Conservation (phyloP, 92 coral and sea anemone genomes). For the Porites rus region DNA sequence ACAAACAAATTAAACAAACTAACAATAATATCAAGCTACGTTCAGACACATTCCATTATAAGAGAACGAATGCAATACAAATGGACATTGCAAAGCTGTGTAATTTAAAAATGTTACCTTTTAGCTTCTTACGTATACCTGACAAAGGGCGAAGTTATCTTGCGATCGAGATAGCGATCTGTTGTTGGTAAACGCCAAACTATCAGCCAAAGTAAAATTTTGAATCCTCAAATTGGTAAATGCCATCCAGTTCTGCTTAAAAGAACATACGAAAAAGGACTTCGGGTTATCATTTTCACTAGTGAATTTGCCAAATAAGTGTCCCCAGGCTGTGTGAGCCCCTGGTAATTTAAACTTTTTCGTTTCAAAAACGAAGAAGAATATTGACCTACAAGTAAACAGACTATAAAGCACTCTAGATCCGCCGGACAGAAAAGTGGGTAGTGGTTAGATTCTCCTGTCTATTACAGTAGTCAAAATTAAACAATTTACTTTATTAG, state of each 20-base stretch:
- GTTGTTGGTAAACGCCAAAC: not conserved
- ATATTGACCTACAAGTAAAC: too few species aligned
- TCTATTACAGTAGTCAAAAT: too few species aligned
- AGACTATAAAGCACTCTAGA: too few species aligned
- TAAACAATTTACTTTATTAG: too few species aligned
- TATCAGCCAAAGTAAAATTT: not conserved
- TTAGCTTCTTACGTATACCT: not conserved
- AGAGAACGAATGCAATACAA: not conserved
- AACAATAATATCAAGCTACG: too few species aligned
- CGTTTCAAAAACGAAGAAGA: too few species aligned
- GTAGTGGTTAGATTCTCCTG: too few species aligned
- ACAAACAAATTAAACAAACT: too few species aligned
- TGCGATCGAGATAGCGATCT: not conserved
- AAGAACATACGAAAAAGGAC: not conserved
- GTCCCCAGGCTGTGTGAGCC: not conserved
- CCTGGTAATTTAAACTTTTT: too few species aligned
- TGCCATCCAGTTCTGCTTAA: constrained; percentile 10
- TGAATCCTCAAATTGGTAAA: not conserved
- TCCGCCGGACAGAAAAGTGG: too few species aligned
- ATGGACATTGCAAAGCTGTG: not conserved
- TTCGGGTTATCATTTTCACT: not conserved
- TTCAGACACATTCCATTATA: too few species aligned
- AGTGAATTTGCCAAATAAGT: not conserved
- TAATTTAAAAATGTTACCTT: too few species aligned
- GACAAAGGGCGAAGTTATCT: not conserved